phyloP scores from a whole-genome alignment of 2,888 invertebrate genomes.

The Euphydryas editha region DNA sequence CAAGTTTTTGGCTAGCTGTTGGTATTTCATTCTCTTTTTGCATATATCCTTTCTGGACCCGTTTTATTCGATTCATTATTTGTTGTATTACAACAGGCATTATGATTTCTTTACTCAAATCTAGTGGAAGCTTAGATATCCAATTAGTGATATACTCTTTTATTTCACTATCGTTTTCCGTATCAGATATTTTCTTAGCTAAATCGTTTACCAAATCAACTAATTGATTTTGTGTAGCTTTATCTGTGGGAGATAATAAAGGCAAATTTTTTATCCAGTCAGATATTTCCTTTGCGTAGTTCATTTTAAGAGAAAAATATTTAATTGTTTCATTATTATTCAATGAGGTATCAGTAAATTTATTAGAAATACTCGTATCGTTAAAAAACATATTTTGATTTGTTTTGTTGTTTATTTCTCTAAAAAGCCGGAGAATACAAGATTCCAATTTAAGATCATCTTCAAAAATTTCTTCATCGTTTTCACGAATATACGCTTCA shows the following conservation, averaged over 20 bases:
- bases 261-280: slow-evolving; percentile 66
- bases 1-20: background rate
- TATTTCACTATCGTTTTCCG: slow-evolving; percentile 46
- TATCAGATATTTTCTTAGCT: slow-evolving; percentile 54
- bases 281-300: slow-evolving; percentile 60
- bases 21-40: slow-evolving; percentile 5
- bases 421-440: slow-evolving; percentile 55
- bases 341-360: slow-evolving; percentile 47
- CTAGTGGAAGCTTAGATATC: slow-evolving; percentile 57
- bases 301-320: slow-evolving; percentile 53
- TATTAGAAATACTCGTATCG: slow-evolving; percentile 52
- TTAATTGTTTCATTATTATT: slow-evolving; percentile 51
- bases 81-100: slow-evolving; percentile 54
- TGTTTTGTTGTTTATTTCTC: slow-evolving; percentile 57
- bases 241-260: slow-evolving; percentile 47
- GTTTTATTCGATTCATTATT: slow-evolving; percentile 56
- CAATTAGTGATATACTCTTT: slow-evolving; percentile 53
- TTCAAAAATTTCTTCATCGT: slow-evolving; percentile 55
- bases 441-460: slow-evolving; percentile 60
- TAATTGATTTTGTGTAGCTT: slow-evolving; percentile 44
- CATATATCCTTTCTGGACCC: slow-evolving; percentile 41
- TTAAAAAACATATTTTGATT: slow-evolving; percentile 44
- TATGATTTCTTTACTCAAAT: slow-evolving; percentile 49
- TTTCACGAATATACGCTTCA: slow-evolving; percentile 54
- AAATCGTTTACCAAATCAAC: slow-evolving; percentile 56